A percentile compares a stretch with the other conserved stretches of the same genome.
phyloP scores from a whole-genome alignment of 2,888 invertebrate species.

The Drosophila macrospina region DNA sequence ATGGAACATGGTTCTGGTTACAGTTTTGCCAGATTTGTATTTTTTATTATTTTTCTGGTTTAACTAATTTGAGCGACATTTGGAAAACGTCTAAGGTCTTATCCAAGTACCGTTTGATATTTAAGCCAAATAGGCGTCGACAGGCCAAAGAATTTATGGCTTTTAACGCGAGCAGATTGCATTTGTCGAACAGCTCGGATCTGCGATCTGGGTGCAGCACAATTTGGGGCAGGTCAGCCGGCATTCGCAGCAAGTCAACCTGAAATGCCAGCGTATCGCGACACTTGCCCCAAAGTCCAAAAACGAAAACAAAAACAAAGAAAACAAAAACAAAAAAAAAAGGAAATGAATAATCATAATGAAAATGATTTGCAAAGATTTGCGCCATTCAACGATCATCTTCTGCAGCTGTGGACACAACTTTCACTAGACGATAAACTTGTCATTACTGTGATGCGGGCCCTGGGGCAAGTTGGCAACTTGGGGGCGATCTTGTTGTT shows the following conservation, averaged over 20 bases:
- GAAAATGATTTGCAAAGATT: constrained; percentile 33
- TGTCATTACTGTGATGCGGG: constrained; percentile 41
- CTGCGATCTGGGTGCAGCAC: constrained; percentile 62
- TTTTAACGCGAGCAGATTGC: constrained; percentile 34
- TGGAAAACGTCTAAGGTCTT: constrained; percentile 28
- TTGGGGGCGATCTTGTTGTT: constrained; percentile 28
- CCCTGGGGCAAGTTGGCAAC: constrained; percentile 12
- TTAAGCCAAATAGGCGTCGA: constrained; percentile 51
- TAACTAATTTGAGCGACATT: constrained; percentile 38
- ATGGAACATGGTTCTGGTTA: constrained; percentile 13
- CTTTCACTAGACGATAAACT: constrained; percentile 67
- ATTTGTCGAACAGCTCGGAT: constrained; percentile 5
- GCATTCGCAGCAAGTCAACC: not conserved
- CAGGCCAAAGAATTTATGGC: constrained; percentile 70
- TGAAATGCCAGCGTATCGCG: constrained; percentile 37
- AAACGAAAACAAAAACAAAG: constrained; percentile 2
- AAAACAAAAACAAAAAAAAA: constrained; percentile 6
- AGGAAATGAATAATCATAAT: constrained; percentile 21
- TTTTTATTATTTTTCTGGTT: not conserved
- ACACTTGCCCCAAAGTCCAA: constrained; percentile 22
- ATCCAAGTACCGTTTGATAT: constrained; percentile 53
- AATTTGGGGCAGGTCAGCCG: constrained; percentile 35
- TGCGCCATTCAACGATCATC: not conserved
- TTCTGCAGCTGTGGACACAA: constrained; percentile 51
- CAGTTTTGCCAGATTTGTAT: not conserved